Evolutionary conservation across 2,113 vertebrate genomes (phyloP).

Genomic region (Sylvietta virens): DNA sequence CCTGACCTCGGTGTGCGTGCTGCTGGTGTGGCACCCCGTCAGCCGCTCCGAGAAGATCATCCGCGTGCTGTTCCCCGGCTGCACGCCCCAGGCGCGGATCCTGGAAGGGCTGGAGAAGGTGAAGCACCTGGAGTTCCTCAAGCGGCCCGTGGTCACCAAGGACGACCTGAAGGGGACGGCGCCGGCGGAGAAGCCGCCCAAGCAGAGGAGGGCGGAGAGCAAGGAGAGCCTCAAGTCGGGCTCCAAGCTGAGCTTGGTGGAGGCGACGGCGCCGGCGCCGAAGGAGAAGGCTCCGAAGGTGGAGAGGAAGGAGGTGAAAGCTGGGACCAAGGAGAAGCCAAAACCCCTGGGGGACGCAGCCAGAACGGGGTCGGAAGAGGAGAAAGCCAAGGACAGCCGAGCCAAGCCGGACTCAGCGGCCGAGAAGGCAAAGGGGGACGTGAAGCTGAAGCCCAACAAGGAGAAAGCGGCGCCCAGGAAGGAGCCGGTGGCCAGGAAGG

Average conservation of each 20-base stretch:
- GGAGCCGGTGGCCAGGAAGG: conserved; percentile 59
- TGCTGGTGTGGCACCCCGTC: conserved; percentile 91
- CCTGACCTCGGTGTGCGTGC: conserved; percentile 82
- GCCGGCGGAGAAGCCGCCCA: conserved; percentile 53
- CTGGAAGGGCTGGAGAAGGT: conserved; percentile 89
- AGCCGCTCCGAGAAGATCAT: conserved; percentile 84
- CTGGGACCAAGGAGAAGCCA: conserved; percentile 55
- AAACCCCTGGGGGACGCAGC: conserved; percentile 11
- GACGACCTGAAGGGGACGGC: conserved; percentile 71
- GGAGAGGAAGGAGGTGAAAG: conserved; percentile 73
- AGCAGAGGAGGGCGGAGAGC: conserved; percentile 79
- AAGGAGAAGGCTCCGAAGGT: conserved; percentile 38
- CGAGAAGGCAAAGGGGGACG: conserved; percentile 70
- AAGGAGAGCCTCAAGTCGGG: conserved; percentile 82
- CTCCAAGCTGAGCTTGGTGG: conserved; percentile 52
- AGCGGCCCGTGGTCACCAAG: conserved; percentile 76
- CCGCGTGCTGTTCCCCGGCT: conserved; percentile 87
- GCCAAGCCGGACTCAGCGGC: conserved; percentile 33
- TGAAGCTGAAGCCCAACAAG: conserved; percentile 56
- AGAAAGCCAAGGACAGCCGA: conserved; percentile 67
- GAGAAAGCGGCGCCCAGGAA: conserved; percentile 74
- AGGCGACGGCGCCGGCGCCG: rapidly evolving
- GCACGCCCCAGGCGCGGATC: conserved; percentile 83
- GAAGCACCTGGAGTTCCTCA: conserved; percentile 87
- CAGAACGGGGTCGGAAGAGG: conserved; percentile 62